These are phyloP conservation scores for Cepphus grylle DNA, from an alignment of 2,113 vertebrate genomes.

Conservation along the genomic window DNA sequence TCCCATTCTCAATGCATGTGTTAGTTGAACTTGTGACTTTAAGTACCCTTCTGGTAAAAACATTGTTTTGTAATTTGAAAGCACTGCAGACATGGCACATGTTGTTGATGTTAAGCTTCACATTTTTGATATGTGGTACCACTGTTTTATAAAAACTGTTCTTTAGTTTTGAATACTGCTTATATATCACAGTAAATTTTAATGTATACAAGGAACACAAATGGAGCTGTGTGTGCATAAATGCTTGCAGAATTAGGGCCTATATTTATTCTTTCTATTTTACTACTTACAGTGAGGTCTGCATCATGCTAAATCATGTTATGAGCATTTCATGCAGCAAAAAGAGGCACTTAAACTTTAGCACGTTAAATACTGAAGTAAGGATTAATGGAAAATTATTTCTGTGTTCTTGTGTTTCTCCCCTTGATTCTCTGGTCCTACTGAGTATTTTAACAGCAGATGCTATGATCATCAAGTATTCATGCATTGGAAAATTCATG, in stretches of 20 bases:
- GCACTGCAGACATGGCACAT: neutral
- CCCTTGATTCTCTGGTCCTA: neutral
- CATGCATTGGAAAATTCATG: neutral
- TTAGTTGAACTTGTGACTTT: conserved; percentile 3
- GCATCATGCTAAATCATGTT: neutral
- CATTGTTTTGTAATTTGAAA: conserved; percentile 23
- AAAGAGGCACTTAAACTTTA: neutral
- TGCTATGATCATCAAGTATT: neutral
- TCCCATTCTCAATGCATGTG: neutral
- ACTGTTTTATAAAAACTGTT: neutral
- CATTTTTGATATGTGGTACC: neutral
- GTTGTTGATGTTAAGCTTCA: neutral
- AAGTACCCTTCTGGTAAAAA: neutral
- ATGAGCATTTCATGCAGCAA: neutral
- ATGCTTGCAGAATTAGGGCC: neutral
- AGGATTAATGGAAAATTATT: neutral
- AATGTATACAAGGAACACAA: neutral
- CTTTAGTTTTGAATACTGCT: neutral
- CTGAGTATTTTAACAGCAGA: neutral
- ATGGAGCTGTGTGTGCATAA: neutral
- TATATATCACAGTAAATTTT: neutral
- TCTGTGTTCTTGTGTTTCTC: neutral
- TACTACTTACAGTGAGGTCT: neutral
- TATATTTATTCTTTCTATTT: neutral
- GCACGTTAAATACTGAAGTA: neutral